Evolutionary conservation across 2,888 invertebrate genomes (phyloP), one percentile per base, ranked within the genome.

Genomic region (Tenthredo distinguenda): DNA sequence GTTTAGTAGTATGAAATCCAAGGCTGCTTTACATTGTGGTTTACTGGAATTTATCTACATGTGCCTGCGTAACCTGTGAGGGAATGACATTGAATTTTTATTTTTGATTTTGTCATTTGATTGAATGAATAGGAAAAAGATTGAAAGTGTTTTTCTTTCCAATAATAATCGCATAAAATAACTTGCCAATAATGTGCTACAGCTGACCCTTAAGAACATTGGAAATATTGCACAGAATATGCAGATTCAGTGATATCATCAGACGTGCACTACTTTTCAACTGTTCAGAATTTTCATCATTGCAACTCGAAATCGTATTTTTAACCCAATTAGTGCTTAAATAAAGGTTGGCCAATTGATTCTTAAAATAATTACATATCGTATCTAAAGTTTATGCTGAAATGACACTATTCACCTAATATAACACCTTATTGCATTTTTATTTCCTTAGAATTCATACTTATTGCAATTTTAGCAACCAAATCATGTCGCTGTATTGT

Each of bases 81-180:
- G 18, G 9, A 77, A 50, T 77, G 9, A 55, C 55, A 40, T 50
- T 34, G 9, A 7, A 55, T 55, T 31, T 77, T 50, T 18, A 10
- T 50, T 55, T 55, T n/a, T 55, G 10, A 10, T 34, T 18, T 31
- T 18, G 55, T 55, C 12, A 55, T 77, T 31, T 34, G 31, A 55
- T 55, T 40, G 77, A 18, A 5, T 77, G 9, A 18, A 50, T 34
- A 18, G 4, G n/a, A 18, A 34, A n/a, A 77, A 18, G 26, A 55
- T 40, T 34, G 34, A 3, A 50, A 77, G 55, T 77, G 5, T 77
- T 77, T 31, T 31, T 77, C 31, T 55, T 55, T 31, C 12, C 77
- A 77, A 55, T 77, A 55, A 34, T 76, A 47, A 77, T 55, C 18
- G 55, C 47, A 55, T 77, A 50, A 77, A 50, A 77, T 55, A 50